phyloP scores from a whole-genome alignment of 2,113 vertebrate genomes.

The Procavia capensis region DNA sequence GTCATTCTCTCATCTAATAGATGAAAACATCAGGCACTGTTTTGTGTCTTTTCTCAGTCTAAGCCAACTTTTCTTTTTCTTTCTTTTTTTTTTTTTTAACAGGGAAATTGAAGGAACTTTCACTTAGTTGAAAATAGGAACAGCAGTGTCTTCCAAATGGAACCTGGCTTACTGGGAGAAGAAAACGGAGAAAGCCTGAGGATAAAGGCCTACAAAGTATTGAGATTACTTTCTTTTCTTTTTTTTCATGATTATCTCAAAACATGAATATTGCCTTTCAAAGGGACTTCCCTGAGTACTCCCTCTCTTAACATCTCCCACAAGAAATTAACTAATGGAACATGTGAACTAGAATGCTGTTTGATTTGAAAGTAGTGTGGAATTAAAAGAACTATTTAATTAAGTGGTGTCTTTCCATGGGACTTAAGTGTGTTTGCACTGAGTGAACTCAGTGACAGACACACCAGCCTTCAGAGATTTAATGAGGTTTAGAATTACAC shows the following conservation, averaged over 20 bases:
- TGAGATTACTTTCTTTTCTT: background rate
- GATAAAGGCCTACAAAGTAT: background rate
- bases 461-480: background rate
- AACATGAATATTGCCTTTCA: background rate
- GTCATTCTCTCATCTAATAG: background rate
- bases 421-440: background rate
- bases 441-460: background rate
- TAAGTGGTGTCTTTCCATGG: background rate
- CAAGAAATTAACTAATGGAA: background rate
- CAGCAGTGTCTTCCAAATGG: background rate
- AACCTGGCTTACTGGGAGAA: background rate
- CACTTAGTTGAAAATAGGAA: background rate
- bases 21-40: background rate
- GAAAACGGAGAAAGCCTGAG: fast-evolving
- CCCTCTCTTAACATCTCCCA: background rate
- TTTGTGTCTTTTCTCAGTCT: background rate
- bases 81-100: background rate
- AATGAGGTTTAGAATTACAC: background rate
- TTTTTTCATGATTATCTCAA: background rate
- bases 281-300: background rate
- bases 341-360: background rate
- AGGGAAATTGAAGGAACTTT: background rate
- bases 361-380: background rate
- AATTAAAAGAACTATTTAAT: background rate
- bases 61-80: background rate